These are phyloP conservation scores for Crypturellus tataupa DNA, from an alignment of 2,797 vertebrate genomes.

Conservation along the genomic window DNA sequence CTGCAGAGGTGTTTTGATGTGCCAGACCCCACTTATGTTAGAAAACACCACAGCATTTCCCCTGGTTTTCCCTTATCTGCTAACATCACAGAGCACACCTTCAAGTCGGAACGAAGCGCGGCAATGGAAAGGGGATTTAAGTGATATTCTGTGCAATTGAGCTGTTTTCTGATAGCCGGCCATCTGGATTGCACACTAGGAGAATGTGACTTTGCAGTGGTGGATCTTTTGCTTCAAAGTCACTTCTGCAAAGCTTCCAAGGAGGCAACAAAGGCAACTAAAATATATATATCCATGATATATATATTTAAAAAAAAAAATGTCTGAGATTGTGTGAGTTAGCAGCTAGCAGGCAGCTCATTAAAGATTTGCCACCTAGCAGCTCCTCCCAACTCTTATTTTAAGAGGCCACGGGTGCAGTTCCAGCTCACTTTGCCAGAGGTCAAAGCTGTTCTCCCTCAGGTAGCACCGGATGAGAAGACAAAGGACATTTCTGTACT, in stretches of 20 bases:
- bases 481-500: neutral
- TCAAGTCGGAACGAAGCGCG: rapidly evolving
- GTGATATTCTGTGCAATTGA: neutral
- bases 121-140: neutral
- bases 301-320: too few relatives aligned
- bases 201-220: neutral
- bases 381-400: too few relatives aligned
- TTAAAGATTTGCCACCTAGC: neutral
- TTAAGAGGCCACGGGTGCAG: too few relatives aligned
- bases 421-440: neutral
- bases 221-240: neutral
- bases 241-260: neutral
- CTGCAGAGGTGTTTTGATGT: neutral
- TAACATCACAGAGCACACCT: neutral
- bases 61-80: neutral
- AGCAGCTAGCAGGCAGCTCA: neutral
- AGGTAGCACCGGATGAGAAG: neutral
- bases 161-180: neutral
- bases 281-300: neutral
- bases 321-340: neutral
- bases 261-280: neutral
- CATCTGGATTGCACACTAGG: neutral
- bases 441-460: neutral
- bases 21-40: neutral
- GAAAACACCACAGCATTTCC: neutral